phyloP scores from a whole-genome alignment of 1,140 invertebrate species.

The Cherax quadricarinatus region DNA sequence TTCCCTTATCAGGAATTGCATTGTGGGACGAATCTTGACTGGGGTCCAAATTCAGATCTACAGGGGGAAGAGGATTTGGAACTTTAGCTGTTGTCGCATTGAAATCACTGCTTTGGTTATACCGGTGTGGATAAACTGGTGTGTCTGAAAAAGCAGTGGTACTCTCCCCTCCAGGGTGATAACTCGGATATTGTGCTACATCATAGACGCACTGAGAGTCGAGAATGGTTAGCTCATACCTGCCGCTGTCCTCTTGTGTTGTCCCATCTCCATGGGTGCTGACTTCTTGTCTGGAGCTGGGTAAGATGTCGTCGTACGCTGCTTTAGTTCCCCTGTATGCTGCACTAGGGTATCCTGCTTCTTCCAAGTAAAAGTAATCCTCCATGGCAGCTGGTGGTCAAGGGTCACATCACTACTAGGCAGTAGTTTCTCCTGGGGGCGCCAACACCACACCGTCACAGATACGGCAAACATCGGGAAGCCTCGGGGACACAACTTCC shows the following conservation, averaged over 20 bases:
- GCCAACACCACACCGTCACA: constrained; percentile 10
- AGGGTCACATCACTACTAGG: neutral
- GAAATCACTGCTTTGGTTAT: constrained; percentile 34
- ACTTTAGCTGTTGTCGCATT: constrained; percentile 28
- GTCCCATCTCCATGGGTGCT: neutral
- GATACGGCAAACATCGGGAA: neutral
- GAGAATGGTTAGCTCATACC: constrained; percentile 59
- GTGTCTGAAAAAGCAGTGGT: neutral
- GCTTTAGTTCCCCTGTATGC: constrained; percentile 38
- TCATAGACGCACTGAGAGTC: constrained; percentile 56
- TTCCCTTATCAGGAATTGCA: constrained; percentile 26
- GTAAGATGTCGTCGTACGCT: constrained; percentile 13
- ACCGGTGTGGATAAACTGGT: constrained; percentile 6
- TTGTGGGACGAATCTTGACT: constrained; percentile 6
- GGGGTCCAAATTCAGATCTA: constrained; percentile 23
- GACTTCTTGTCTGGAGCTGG: neutral
- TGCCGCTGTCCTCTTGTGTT: neutral
- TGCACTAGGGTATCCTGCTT: constrained; percentile 48
- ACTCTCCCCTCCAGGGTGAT: neutral
- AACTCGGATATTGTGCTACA: constrained; percentile 51
- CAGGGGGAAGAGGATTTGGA: constrained; percentile 5
- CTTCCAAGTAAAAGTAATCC: constrained; percentile 65
- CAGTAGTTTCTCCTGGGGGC: constrained; percentile 2
- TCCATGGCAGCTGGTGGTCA: constrained; percentile 35
- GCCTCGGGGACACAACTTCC: constrained; percentile 27